These are phyloP conservation scores for Lordiphosa stackelbergi DNA, from an alignment of 1,140 invertebrate genomes.

Conservation along the genomic window DNA sequence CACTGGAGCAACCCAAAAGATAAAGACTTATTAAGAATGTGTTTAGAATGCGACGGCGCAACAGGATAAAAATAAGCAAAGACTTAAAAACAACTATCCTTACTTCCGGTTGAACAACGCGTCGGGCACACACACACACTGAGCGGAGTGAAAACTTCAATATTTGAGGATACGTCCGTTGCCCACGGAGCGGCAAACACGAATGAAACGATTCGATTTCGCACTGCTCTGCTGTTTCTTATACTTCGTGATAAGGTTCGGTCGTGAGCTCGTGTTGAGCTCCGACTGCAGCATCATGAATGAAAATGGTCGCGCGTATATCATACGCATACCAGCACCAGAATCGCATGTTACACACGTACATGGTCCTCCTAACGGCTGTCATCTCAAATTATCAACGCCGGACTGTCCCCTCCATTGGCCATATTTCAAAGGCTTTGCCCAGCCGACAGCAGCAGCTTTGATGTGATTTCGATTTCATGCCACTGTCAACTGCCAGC, in stretches of 20 bases:
- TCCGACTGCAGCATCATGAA: constrained; percentile 38
- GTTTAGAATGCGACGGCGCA: constrained; percentile 62
- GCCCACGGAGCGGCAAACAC: constrained; percentile 59
- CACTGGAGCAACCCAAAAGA: constrained; percentile 3
- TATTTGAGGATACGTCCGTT: constrained; percentile 50
- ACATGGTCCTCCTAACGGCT: constrained; percentile 42
- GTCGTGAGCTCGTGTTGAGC: constrained; percentile 21
- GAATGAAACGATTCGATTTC: constrained; percentile 41
- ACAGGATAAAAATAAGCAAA: constrained; percentile 44
- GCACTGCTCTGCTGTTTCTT: constrained; percentile 14
- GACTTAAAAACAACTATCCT: constrained; percentile 48
- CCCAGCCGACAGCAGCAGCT: constrained; percentile 25
- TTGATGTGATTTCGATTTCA: constrained; percentile 61
- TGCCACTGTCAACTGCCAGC: constrained; percentile 32
- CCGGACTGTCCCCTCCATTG: constrained; percentile 16
- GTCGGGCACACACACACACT: constrained; percentile 6
- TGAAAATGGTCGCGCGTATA: constrained; percentile 65
- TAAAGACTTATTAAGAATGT: constrained; percentile 8
- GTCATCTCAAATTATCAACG: constrained; percentile 53
- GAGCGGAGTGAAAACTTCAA: constrained; percentile 1
- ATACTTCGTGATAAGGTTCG: constrained; percentile 10
- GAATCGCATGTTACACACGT: constrained; percentile 10
- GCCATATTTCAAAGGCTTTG: constrained; percentile 54
- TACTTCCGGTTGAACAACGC: constrained; percentile 59
- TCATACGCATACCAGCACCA: constrained; percentile 55